Base-by-base conservation (phyloP, 2,888 invertebrate genomes). In the Nymphalis polychloros region DNA sequence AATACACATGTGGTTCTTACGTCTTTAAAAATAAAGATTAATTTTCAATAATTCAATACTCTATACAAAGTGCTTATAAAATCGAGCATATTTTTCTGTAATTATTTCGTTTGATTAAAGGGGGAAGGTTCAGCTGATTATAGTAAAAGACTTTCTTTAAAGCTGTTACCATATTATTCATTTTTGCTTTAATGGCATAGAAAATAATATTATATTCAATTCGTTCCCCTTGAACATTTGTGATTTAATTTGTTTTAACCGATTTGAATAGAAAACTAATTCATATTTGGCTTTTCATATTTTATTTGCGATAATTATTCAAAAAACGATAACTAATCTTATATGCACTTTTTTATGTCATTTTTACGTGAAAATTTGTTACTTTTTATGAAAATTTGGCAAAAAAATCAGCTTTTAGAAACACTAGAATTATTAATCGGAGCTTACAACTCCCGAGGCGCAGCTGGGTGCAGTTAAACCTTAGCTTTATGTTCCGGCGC, bases 401-500 rank as follows among this genome's bases (percentile, higher is more conserved):
- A n/a, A 53, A 41, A 55, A 72, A 74, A 71, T 68, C 70, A 17
- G 62, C 61, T 65, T 61, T 59, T 59, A 69, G 69, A 35, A 69
- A 62, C n/a, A n/a, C 76, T 80, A 79, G 80, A 79, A 78, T 81
- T 76, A 78, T 82, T 83, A 81, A 81, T 77, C 76, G 79, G 81
- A 82, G 81, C 82, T 84, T 82, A 81, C 81, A 81, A 78, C 78
- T 80, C 75, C 71, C 77, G 78, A 76, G 84, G 78, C 85, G 79
- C 87, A 88, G 86, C 84, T 88, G 88, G 78, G 75, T 77, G 83
- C 81, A 83, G 81, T 84, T 84, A 86, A 86, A 83, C 82, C 81
- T 72, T 78, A 78, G 82, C 84, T 87, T 84, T 85, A 85, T 82
- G 81, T 80, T 82, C 81, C 78, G 79, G 75, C 73, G 75, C 77